Evolutionary conservation across 2,888 invertebrate genomes (phyloP).

Genomic region (Vandiemenella viatica): DNA sequence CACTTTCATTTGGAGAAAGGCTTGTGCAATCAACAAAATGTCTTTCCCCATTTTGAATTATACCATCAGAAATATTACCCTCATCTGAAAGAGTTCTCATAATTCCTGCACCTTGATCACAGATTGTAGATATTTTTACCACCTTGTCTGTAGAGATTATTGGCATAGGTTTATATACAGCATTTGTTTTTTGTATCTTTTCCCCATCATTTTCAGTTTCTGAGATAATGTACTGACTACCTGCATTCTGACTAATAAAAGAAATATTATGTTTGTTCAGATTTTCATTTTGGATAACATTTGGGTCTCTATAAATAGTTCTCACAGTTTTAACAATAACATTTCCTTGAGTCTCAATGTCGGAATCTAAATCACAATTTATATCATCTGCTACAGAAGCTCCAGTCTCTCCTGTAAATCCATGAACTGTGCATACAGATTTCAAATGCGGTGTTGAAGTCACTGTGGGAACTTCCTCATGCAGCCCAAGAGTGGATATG

Average conservation of each 20-base stretch:
- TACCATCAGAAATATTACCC: no score
- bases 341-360: conserved; percentile 2
- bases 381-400: conserved; percentile 8
- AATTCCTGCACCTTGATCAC: no score
- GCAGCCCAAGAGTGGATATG: conserved; percentile 7
- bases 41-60: not conserved
- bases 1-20: not conserved
- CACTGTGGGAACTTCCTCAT: conserved; percentile 6
- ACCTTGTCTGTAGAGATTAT: no score
- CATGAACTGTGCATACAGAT: conserved; percentile 5
- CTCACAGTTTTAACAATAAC: conserved; percentile 4
- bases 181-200: no score
- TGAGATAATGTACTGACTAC: no score
- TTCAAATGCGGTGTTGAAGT: conserved; percentile 5
- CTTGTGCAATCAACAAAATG: not conserved
- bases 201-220: no score
- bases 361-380: conserved; percentile 14
- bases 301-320: not conserved
- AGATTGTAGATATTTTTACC: no score
- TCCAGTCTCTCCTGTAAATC: not conserved
- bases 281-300: not conserved
- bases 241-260: no score
- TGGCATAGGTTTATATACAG: no score
- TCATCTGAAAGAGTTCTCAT: no score
- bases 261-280: no score